These are phyloP conservation scores for Cheirogaleus medius DNA, from an alignment of 2,113 vertebrate species.

Conservation along the genomic window DNA sequence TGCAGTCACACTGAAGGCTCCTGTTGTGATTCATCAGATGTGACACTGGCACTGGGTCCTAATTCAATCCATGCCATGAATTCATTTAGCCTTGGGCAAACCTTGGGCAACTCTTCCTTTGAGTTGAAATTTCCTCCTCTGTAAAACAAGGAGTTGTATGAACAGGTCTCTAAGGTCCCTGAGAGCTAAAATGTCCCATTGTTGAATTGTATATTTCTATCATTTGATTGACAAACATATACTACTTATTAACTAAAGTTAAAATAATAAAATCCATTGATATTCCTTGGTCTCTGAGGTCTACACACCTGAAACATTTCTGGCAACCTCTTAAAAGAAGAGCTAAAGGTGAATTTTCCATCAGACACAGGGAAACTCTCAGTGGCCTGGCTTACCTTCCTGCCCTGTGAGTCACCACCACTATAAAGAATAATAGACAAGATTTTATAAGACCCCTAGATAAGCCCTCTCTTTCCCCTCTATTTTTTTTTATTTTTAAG, in stretches of 20 bases:
- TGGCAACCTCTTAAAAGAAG: background rate
- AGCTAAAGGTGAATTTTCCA: background rate
- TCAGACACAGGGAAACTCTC: background rate
- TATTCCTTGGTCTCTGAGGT: background rate
- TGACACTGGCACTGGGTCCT: background rate
- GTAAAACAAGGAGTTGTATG: background rate
- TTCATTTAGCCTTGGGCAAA: background rate
- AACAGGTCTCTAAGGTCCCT: background rate
- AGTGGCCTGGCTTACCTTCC: background rate
- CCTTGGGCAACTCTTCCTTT: background rate
- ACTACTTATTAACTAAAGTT: background rate
- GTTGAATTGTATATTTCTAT: background rate
- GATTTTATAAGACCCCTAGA: too few relatives aligned
- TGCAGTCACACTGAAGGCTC: background rate
- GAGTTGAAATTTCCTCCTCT: background rate
- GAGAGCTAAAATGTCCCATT: background rate
- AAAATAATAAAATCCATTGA: slow-evolving; percentile 6
- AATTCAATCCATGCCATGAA: background rate
- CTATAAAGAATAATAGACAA: too few relatives aligned
- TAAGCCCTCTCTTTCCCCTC: too few relatives aligned
- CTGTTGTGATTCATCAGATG: background rate
- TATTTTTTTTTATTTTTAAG: too few relatives aligned
- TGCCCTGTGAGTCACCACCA: background rate
- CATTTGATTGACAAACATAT: background rate
- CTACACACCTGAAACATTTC: background rate